These are phyloP conservation scores for Malurus alboscapulatus DNA, from an alignment of 2,113 vertebrate genomes.

Conservation along the genomic window DNA sequence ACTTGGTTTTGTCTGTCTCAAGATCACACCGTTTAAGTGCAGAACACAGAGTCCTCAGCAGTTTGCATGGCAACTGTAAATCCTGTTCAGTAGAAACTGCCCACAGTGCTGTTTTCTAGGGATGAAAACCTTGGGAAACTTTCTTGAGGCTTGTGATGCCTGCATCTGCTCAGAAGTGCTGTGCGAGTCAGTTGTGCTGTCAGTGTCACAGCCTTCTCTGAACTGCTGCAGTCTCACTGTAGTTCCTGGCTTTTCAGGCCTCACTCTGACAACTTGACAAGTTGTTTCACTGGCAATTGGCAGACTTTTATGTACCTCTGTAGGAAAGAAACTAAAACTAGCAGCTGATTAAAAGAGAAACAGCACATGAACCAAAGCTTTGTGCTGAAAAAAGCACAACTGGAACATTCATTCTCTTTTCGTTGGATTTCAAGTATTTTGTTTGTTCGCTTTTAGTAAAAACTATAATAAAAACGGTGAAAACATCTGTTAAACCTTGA, in stretches of 20 bases:
- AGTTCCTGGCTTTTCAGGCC: neutral
- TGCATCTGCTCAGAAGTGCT: neutral
- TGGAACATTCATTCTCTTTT: neutral
- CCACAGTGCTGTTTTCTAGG: neutral
- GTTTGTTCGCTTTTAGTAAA: neutral
- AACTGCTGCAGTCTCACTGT: neutral
- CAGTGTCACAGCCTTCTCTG: accelerated
- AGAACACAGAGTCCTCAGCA: neutral
- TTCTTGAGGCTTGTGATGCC: neutral
- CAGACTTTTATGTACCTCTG: neutral
- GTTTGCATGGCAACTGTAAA: neutral
- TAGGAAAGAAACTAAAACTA: neutral
- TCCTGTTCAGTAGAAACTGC: neutral
- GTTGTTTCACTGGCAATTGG: neutral
- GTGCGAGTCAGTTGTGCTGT: neutral
- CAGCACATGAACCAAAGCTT: neutral
- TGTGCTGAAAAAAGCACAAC: neutral
- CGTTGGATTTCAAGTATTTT: neutral
- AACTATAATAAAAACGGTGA: neutral
- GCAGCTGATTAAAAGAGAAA: neutral
- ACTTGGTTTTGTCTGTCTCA: neutral
- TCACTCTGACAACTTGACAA: neutral
- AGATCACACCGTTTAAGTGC: neutral
- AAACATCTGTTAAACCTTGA: neutral
- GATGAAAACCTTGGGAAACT: neutral